Evolutionary conservation across 2,797 vertebrate genomes (phyloP), one percentile per base, ranked within the genome.

Genomic region (Spheniscus humboldti): DNA sequence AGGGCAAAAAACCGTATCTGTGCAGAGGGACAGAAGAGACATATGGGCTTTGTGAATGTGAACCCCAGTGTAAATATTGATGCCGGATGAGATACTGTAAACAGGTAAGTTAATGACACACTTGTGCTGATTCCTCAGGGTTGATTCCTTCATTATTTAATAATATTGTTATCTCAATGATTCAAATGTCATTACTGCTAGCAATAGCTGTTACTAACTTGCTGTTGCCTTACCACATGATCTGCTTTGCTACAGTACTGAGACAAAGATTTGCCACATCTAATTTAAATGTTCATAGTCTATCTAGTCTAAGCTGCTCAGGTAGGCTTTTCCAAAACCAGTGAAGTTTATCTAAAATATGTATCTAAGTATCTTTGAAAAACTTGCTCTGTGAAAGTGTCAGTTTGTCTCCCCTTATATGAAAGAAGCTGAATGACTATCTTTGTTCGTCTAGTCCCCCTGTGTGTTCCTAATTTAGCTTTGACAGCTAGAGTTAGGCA

Each of bases 381-480:
- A 81, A 31, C 11, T 66, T 84, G 6, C 30, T 93, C 27, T 76
- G 17, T 75, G 50, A 75, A 52, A 25, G 7, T 62, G n/a, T 72
- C 73, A 23, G 11, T 73, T 89, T 95, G 63, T 84, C 41, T 82
- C 12, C 3, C 9, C 14, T 82, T 55, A 25, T 39, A 63, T 24
- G 47, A 91, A 74, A 92, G 59, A 62, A 37, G 11, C n/a, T 91
- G 47, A 79, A 87, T 82, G 0, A 45, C 50, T 90, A 3, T 47
- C 86, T 86, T 75, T 69, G 59, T 87, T 91, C 89, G 33, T 48
- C 30, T 66, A 18, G 59, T 66, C 95, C 67, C 72, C 53, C 52
- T 76, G 39, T 52, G 67, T 90, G 52, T 69, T 92, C 78, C 43
- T 90, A 92, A 91, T 94, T 94, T 90, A 91, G 35, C 27, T 92